Evolutionary conservation across 1,140 invertebrate genomes (phyloP), one percentile per base, ranked within the genome.

Genomic region (Mycetomoellerius zeteki): DNA sequence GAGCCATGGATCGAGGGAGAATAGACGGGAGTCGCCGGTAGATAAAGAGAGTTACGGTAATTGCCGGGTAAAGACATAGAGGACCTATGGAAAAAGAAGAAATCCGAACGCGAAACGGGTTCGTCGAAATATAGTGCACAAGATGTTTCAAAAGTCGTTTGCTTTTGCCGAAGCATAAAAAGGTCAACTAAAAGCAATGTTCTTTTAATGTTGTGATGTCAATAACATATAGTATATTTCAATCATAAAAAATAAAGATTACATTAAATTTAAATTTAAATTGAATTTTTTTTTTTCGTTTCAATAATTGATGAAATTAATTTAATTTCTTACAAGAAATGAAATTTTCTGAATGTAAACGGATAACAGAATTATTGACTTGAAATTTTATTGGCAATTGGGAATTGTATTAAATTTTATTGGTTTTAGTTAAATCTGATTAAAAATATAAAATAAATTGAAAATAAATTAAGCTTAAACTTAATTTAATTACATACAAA

Each of bases 11-110:
- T 85, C 80, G 69, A 73, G 65, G 67, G 77, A 71, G 47, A 86
- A 85, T 85, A 47, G 81, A 71, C 64, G 75, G 60, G 50, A 47
- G 5, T 27, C 56, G 43, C 54, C 56, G 47, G 80, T 76, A 92
- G 92, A 92, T 92, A 92, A 92, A 92, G 92, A 91, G 90, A 92
- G 91, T 92, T 92, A 92, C 91, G 92, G 84, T 92, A 92, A 92
- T 92, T 91, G 91, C 88, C 75, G 75, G 50, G 88, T 82, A 84
- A 90, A 91, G 86, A 88, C 67, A 77, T 75, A 75, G 76, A 58
- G 60, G 56, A 62, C 24, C 73, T 64, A 43, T 65, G 12, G 64
- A 69, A 82, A 64, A 84, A 85, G 50, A 43, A 67, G 47, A 14
- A 84, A 47, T 50, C 27, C 56, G 21, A 52, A 69, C 76, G 67